Base-by-base conservation (phyloP, 2,113 vertebrate species). In the Nothobranchius kuhntae region DNA sequence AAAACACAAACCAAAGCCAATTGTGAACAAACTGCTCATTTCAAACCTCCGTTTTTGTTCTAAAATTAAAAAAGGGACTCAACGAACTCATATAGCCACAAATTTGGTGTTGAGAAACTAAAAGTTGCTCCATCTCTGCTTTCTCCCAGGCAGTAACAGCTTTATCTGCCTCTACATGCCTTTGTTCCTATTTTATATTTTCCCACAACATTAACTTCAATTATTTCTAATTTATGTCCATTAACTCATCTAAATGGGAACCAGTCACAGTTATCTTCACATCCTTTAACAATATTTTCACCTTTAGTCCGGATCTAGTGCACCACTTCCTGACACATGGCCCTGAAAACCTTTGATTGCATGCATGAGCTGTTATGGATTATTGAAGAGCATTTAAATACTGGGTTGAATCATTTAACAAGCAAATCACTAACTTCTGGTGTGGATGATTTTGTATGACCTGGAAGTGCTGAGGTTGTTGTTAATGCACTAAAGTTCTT, bases 381-480 rank as follows among this genome's bases (percentile, higher is more conserved):
- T 4, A 52, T 76, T 1, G 59, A 50, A 30, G 30, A 30, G 65
- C 15, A 62, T 63, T 73, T 42, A 44, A 71, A 61, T 71, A 6
- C 17, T 50, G 6, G 21, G 36, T 38, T 57, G 24, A 2, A 56
- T 40, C 59, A 65, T 67, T 72, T 13, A 58, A 21, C 75, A 80
- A 50, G 21, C 69, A 80, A 77, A 85, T 74, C 9, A 9, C 14
- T 52, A 47, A 69, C 44, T 55, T 12, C 46, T 51, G 53, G 57
- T 80, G 53, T 52, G 44, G 42, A 42, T 65, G 13, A 47, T 13
- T 79, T 82, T 77, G 72, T 72, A 77, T 79, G 42, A 1, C 26
- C 6, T 71, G 72, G 54, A 50, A 52, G 38, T 7, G 2, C 13
- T 51, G 53, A 38, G 61, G 57, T 13, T 12, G 1, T 7, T 10